A percentile compares a stretch with the other conserved stretches of the same genome.
Evolutionary conservation across 2,113 vertebrate genomes (phyloP).

Genomic region (Phalacrocorax pelagicus): DNA sequence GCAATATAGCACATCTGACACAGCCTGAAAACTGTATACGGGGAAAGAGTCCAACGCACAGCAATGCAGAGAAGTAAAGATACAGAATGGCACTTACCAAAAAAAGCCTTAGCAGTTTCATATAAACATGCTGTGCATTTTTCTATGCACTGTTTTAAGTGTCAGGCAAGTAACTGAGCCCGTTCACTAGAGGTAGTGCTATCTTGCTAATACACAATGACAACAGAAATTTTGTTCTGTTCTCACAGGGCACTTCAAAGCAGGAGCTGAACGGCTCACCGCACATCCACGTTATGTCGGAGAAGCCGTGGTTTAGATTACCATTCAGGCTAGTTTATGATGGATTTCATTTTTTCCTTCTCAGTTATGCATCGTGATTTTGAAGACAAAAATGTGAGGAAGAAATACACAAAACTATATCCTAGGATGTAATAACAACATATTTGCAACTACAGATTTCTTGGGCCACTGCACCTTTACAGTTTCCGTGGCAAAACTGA

Average conservation of each 20-base stretch:
- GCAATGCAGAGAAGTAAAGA: not conserved
- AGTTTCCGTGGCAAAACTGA: not conserved
- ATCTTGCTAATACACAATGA: not conserved
- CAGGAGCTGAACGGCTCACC: not conserved
- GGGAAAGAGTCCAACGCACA: not conserved
- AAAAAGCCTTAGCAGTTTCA: not conserved
- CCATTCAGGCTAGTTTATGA: not conserved
- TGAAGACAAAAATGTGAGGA: not conserved
- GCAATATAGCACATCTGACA: not conserved
- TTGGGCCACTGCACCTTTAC: not conserved
- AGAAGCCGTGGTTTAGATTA: not conserved
- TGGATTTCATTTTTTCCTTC: not conserved
- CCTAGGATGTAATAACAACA: not conserved
- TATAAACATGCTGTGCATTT: not conserved
- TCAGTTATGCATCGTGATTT: not conserved
- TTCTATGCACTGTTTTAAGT: not conserved
- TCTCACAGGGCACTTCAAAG: not conserved
- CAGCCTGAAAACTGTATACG: not conserved
- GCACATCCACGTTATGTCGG: not conserved
- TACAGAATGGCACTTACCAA: not conserved
- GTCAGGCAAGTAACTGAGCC: not conserved
- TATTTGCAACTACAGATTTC: not conserved
- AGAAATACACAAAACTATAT: not conserved
- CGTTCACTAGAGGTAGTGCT: not conserved
- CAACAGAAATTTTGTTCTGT: not conserved